These are phyloP conservation scores for Gallinago solitaria DNA, from an alignment of 2,797 vertebrate genomes.

Conservation along the genomic window DNA sequence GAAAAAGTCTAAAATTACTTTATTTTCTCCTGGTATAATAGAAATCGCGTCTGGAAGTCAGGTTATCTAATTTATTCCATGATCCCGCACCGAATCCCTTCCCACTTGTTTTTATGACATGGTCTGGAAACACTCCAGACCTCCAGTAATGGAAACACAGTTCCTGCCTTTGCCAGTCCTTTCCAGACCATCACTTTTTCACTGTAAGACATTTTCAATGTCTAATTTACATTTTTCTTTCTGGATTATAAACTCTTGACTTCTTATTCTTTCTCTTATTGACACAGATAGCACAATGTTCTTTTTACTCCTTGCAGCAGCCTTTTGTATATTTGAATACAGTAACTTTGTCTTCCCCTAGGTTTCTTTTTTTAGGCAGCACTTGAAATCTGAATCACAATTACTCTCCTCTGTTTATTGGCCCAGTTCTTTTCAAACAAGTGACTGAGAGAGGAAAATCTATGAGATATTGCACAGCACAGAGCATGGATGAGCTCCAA, in stretches of 20 bases:
- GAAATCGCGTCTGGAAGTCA: background rate
- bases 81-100: background rate
- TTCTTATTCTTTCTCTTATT: background rate
- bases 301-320: background rate
- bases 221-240: background rate
- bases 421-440: background rate
- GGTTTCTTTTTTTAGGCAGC: conserved; percentile 16
- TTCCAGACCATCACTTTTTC: background rate
- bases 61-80: background rate
- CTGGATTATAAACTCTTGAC: background rate
- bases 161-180: background rate
- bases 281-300: background rate
- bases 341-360: background rate
- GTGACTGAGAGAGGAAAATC: background rate
- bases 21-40: background rate
- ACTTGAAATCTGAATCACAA: background rate
- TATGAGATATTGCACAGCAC: background rate
- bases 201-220: background rate
- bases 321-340: background rate
- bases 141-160: background rate
- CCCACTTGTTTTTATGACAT: background rate
- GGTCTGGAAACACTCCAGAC: background rate
- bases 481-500: background rate
- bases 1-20: background rate
- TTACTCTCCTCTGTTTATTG: background rate